Evolutionary conservation across 2,113 vertebrate genomes (phyloP), one percentile per base, ranked within the genome.

Genomic region (Edolisoma coerulescens): DNA sequence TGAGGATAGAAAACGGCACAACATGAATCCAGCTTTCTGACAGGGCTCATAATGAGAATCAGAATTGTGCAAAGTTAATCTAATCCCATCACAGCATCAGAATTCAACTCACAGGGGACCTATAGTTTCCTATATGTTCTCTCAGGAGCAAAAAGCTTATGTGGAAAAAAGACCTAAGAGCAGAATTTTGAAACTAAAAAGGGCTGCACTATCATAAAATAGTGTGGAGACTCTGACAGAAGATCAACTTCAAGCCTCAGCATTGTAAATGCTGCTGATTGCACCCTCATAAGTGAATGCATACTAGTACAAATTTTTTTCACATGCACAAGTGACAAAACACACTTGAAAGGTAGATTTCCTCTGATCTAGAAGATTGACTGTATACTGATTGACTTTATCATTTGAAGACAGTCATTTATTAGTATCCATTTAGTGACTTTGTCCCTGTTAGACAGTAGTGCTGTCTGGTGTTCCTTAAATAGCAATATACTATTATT

Each of bases 11-110:
- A 97, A 96, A 87, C 64, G 84, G 37, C 79, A 84, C 69, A 52
- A 93, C 45, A 84, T 61, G 92, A 95, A 97, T 93, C 59, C 77
- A 76, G 77, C 47, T 68, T 89, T 94, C 86, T 89, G 94, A 92
- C 78, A 92, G 70, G 80, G 61, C 64, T 85, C 22, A 18, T 87
- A 91, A 96, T 86, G 86, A 74, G 53, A 96, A 70, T 56, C 70
- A 83, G 89, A 95, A 89, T 23, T 47, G 56, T 53, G 24, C 54
- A 78, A 68, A 82, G 1, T 91, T 89, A 94, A 44, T 85, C 77
- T 91, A 94, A 84, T 63, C 54, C 47, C 50, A 80, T 37, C 81
- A 82, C 22, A 79, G 30, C 4, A 2, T 47, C 53, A 93, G 28
- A 89, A 22, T n/a, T 33, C 56, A 76, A 52, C 50, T 76, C 79